These are phyloP conservation scores for Orthosia incerta DNA, from an alignment of 2,888 invertebrate species.

Conservation along the genomic window DNA sequence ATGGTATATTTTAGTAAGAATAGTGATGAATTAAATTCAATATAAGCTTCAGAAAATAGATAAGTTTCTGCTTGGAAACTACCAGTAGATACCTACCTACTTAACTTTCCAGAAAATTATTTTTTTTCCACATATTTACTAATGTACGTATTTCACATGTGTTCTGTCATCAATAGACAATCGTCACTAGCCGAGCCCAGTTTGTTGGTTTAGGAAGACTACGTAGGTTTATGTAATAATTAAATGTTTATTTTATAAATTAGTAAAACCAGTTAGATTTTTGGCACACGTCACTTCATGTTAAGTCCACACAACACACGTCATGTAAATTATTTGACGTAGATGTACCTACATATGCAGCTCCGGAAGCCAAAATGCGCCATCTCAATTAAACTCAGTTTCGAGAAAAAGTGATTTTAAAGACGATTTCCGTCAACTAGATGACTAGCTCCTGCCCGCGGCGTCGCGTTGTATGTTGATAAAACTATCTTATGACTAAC, in stretches of 20 bases:
- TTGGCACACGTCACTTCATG: constrained; percentile 8
- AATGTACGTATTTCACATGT: too few species aligned
- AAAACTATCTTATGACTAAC: too few species aligned
- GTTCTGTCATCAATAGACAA: not conserved
- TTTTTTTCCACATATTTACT: not conserved
- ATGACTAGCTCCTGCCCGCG: too few species aligned
- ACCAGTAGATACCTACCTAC: not conserved
- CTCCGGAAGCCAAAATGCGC: too few species aligned
- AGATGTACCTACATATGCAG: constrained; percentile 18
- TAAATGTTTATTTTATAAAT: not conserved
- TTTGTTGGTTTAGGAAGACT: not conserved
- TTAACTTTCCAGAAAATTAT: not conserved
- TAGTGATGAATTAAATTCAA: too few species aligned
- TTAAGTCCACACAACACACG: constrained; percentile 19
- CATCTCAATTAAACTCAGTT: too few species aligned
- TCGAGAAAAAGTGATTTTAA: too few species aligned
- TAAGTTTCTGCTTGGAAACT: not conserved
- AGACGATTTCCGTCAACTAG: too few species aligned
- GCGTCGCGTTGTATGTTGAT: too few species aligned
- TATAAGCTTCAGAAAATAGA: not conserved
- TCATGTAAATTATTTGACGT: constrained; percentile 48
- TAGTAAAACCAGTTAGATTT: not conserved
- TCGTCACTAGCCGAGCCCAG: not conserved
- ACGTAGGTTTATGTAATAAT: constrained; percentile 1
- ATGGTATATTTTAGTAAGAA: too few species aligned